A percentile compares a stretch with the other conserved stretches of the same genome.
Conservation (phyloP, 2,888 invertebrate species). For the Auanema freiburgensis region DNA sequence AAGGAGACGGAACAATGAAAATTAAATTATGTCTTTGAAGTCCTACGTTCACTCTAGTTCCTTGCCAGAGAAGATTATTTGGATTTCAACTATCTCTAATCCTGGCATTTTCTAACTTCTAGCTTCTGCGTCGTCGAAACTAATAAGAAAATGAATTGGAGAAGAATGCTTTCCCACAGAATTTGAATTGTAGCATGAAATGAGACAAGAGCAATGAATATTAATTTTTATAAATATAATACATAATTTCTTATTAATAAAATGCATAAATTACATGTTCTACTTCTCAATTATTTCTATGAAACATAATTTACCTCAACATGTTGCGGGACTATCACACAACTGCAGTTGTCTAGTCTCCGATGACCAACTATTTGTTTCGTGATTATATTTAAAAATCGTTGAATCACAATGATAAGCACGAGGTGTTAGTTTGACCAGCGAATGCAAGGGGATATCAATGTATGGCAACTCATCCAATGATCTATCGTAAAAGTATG, state of each 20-base stretch:
- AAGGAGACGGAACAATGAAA: too few species aligned
- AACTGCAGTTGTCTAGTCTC: conserved; percentile 33
- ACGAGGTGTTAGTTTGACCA: conserved; percentile 74
- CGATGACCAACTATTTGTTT: conserved; percentile 29
- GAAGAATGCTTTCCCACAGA: conserved; percentile 4
- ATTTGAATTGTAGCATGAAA: conserved; percentile 1
- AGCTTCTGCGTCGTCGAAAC: too few species aligned
- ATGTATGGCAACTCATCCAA: conserved; percentile 43
- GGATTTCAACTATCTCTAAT: too few species aligned
- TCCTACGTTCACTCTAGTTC: not conserved
- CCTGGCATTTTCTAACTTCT: too few species aligned
- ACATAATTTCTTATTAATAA: too few species aligned
- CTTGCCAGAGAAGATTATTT: too few species aligned
- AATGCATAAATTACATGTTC: not conserved
- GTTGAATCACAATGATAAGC: conserved; percentile 80
- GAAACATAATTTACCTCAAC: conserved; percentile 7
- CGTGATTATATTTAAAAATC: conserved; percentile 37
- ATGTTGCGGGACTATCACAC: conserved; percentile 33
- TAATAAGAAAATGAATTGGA: conserved; percentile 13
- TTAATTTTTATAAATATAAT: conserved; percentile 4
- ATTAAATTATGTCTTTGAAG: not conserved
- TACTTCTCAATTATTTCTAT: not conserved
- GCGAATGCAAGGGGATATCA: conserved; percentile 47
- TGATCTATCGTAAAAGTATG: conserved; percentile 79
- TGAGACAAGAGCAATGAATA: not conserved